Evolutionary conservation across 92 coral and sea anemone species (phyloP).

Genomic region (Palythoa heliodiscus): DNA sequence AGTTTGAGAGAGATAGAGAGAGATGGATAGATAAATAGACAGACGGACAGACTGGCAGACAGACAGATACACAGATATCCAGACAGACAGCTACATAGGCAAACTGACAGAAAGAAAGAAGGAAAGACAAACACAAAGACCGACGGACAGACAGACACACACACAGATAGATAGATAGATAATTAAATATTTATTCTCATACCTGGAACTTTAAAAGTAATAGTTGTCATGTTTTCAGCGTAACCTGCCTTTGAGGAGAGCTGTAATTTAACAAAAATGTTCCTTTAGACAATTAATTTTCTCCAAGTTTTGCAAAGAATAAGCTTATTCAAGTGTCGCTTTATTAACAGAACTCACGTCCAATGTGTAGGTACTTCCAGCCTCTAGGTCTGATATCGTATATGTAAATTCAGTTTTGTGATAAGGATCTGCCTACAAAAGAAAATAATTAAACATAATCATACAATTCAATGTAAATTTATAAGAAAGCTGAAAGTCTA

Average conservation of each 20-base stretch:
- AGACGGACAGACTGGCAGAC: no score
- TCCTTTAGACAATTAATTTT: not conserved
- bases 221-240: not conserved
- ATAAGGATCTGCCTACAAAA: not conserved
- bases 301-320: not conserved
- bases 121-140: no score
- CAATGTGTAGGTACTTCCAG: constrained; percentile 4
- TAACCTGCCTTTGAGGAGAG: not conserved
- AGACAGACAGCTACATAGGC: no score
- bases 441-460: not conserved
- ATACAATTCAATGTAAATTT: no score
- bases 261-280: not conserved
- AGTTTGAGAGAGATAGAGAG: no score
- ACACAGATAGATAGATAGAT: not conserved
- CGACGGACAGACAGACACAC: not conserved
- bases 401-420: not conserved
- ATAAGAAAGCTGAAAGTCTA: no score
- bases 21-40: no score
- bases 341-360: not conserved
- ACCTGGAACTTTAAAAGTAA: not conserved
- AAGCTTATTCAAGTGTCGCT: no score
- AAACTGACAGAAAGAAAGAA: no score
- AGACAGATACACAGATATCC: no score
- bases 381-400: not conserved
- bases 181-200: not conserved